Evolutionary conservation across 2,888 invertebrate species (phyloP), one percentile per base, ranked within the genome.

Genomic region (Pachliopta kotzebuea): DNA sequence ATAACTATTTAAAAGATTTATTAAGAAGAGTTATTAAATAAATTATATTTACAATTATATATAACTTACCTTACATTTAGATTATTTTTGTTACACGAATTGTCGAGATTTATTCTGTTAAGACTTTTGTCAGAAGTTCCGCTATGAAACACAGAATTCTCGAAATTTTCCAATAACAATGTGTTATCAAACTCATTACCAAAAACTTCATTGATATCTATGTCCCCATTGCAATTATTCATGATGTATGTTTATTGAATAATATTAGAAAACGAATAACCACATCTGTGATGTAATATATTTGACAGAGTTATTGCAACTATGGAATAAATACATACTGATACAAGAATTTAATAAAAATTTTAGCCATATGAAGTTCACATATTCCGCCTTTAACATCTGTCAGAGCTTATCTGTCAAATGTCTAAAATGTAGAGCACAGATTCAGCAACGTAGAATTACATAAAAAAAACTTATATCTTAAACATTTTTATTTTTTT

Each of bases 141-240:
- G 69, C 81, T 83, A 70, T 74, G 81, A 70, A 82, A 83, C 56
- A 76, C 80, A 21, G 81, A 74, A 66, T 81, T 79, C 66, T 86
- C 82, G 67, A 90, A 88, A 70, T 87, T 82, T 42, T 83, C 87
- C 74, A 88, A 67, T 64, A 90, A 76, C 6, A 80, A 74, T 37
- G 90, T 88, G 72, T 89, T 86, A 49, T 89, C 86, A 69, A 90
- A 89, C 65, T 88, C 73, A 67, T 88, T 86, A 68, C 85, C 83
- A 42, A 60, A 56, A 26, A 42, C 37, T 56, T 63, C 62, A 37
- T 24, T 60, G 17, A 58, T 24, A 54, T 45, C 20, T 26, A 54
- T 56, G 21, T 53, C 59, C 17, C 17, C 42, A 31, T 29, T 50
- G 37, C 18, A 56, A 55, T 45, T 59, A 56, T 52, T 31, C 60